These are phyloP conservation scores for Neoascia interrupta DNA, from an alignment of 2,888 invertebrate species.

Conservation along the genomic window DNA sequence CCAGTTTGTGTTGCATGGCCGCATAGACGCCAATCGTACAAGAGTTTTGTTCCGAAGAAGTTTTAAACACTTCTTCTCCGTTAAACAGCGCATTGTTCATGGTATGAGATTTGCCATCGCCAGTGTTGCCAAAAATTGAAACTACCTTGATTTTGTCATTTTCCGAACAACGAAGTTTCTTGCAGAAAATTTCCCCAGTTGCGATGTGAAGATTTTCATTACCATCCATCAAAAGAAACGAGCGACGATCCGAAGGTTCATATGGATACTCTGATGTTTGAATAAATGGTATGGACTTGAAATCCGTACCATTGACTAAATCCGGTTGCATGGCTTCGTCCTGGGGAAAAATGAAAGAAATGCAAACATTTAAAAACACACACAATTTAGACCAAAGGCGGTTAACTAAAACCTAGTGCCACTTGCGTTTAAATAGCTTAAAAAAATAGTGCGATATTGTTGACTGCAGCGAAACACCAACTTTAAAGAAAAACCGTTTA, in stretches of 20 bases:
- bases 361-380: no score
- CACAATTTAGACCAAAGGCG: no score
- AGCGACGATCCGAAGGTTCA: conserved; percentile 71
- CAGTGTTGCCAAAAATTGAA: conserved; percentile 91
- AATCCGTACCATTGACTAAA: conserved; percentile 74
- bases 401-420: no score
- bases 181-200: conserved; percentile 81
- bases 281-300: conserved; percentile 76
- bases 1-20: conserved; percentile 84
- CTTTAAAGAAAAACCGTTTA: no score
- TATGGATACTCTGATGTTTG: conserved; percentile 72
- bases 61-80: conserved; percentile 81
- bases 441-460: no score
- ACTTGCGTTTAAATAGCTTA: no score
- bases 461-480: no score
- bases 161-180: conserved; percentile 76
- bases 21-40: conserved; percentile 91
- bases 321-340: conserved; percentile 75
- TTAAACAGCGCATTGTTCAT: conserved; percentile 87
- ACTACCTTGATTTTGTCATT: conserved; percentile 86
- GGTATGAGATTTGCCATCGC: conserved; percentile 90
- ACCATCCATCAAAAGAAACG: conserved; percentile 83
- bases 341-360: conserved; percentile 67
- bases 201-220: conserved; percentile 83
- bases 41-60: conserved; percentile 81